These are phyloP conservation scores for Cyrtorhinus lividipennis DNA, from an alignment of 1,140 invertebrate species.

Conservation along the genomic window DNA sequence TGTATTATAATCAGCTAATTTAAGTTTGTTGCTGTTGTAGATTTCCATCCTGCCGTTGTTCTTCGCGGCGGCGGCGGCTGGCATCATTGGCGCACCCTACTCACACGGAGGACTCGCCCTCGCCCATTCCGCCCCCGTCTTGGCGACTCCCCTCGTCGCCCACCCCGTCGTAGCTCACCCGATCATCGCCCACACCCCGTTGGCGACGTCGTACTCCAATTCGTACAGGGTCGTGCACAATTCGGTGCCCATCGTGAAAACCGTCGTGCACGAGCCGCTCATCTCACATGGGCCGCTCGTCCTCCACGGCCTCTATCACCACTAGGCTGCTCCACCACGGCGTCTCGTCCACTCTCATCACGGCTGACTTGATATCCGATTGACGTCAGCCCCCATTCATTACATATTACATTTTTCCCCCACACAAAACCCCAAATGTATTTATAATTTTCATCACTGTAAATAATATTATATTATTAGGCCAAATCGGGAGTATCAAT, in stretches of 20 bases:
- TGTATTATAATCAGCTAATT: too few species aligned
- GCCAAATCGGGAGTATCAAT: too few species aligned
- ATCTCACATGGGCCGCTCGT: neutral
- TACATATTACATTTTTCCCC: too few species aligned
- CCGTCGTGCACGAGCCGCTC: constrained; percentile 1
- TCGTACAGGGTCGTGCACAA: constrained; percentile 5
- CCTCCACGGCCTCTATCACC: neutral
- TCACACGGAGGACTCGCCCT: constrained; percentile 8
- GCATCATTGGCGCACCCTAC: constrained; percentile 12
- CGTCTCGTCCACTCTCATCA: too few species aligned
- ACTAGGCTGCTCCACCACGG: too few species aligned
- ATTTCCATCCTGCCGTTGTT: constrained; percentile 3
- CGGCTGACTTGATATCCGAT: too few species aligned
- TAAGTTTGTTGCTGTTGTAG: too few species aligned
- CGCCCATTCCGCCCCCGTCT: constrained; percentile 11
- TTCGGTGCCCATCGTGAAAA: constrained; percentile 9
- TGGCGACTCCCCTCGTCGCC: constrained; percentile 5
- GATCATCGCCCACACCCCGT: constrained; percentile 11
- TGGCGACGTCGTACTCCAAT: constrained; percentile 11
- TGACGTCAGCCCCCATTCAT: too few species aligned
- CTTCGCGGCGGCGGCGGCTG: constrained; percentile 11
- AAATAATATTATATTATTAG: too few species aligned
- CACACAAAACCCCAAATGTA: too few species aligned
- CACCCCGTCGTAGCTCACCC: neutral
- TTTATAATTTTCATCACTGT: too few species aligned